Percentiles rank a stretch among this genome's conserved stretches.
phyloP scores from a whole-genome alignment of 2,113 vertebrate genomes.

The Meriones unguiculatus region DNA sequence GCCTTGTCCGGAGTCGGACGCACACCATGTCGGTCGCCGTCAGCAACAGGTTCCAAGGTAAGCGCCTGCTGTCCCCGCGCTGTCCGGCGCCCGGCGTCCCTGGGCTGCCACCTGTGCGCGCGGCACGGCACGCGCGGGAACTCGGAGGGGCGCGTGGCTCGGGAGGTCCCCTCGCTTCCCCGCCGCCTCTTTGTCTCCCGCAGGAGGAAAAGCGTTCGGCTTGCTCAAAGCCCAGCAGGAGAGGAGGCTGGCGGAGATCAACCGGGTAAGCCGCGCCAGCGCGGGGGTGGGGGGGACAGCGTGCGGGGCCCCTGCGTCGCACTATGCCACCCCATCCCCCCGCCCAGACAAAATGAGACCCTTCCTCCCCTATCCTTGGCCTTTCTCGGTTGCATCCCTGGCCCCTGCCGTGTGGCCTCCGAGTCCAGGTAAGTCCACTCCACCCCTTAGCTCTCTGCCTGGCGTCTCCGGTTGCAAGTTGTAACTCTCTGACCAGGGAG shows the following conservation, averaged over 20 bases:
- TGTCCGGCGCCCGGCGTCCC: background rate
- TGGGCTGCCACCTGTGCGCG: constrained; percentile 60
- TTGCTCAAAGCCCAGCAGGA: constrained; percentile 92
- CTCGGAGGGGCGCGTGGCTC: background rate
- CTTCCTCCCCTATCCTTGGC: too few species aligned
- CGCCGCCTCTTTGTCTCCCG: constrained; percentile 65
- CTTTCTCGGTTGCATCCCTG: background rate
- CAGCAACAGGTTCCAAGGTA: constrained; percentile 82
- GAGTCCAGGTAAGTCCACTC: constrained; percentile 48
- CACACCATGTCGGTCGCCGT: constrained; percentile 77
- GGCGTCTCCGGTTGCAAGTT: constrained; percentile 72
- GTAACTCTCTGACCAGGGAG: constrained; percentile 5
- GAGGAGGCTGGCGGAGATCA: constrained; percentile 92
- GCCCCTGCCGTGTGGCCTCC: background rate
- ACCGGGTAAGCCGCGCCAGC: constrained; percentile 89
- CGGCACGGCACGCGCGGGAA: background rate
- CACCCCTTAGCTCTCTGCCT: background rate
- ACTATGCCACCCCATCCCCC: background rate
- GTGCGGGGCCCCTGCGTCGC: too few species aligned
- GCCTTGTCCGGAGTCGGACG: constrained; percentile 6
- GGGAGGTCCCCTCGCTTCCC: background rate
- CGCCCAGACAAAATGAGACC: background rate
- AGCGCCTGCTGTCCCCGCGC: background rate
- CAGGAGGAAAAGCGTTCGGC: constrained; percentile 94
- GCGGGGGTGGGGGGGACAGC: background rate